Base-by-base conservation (phyloP, 2,797 vertebrate species). In the Mus spretus region DNA sequence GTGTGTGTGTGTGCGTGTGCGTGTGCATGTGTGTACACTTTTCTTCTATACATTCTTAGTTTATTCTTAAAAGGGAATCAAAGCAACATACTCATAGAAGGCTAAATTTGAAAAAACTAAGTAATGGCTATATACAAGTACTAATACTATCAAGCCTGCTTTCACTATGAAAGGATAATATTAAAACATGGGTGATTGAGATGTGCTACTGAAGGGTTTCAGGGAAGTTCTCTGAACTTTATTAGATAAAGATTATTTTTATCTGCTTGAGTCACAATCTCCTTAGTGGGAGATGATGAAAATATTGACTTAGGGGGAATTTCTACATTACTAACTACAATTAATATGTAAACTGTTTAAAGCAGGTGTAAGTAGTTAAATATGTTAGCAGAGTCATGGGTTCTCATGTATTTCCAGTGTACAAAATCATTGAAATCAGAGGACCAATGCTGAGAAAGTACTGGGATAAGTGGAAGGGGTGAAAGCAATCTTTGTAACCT, bases 261-360 rank as follows among this genome's bases (percentile, higher is more conserved):
- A 44, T 81, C 22, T 65, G 28, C 0, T 22, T 85, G 40, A 87
- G 87, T 86, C 89, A 59, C 3, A 88, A 11, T 47, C 26, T 57
- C 34, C 65, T 7, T 26, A 50, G n/a, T 6, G 15, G 84, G 13
- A 89, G 75, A 0, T 17, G 13, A 24, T 59, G 50, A 53, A 77
- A 40, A 85, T 50, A 65, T 3, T 53, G 70, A 1, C 12, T 89
- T 70, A 70, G 20, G 47, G 55, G 4, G 0, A 89, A 89, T 91
- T 86, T 83, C 82, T 70, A 63, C 1, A 57, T 20, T 15, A 61
- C 4, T 40, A 5, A 57, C 1, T 85, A 37, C 2, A 78, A 24
- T 81, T 84, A 72, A 85, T 80, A 63, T 89, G 26, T 87, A 91
- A 91, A 77, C 28, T 89, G 59, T 57, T 87, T 87, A 81, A 83